Percentiles rank a stretch among this genome's conserved stretches.
phyloP scores from a whole-genome alignment of 2,113 vertebrate genomes.

The Felis chaus region DNA sequence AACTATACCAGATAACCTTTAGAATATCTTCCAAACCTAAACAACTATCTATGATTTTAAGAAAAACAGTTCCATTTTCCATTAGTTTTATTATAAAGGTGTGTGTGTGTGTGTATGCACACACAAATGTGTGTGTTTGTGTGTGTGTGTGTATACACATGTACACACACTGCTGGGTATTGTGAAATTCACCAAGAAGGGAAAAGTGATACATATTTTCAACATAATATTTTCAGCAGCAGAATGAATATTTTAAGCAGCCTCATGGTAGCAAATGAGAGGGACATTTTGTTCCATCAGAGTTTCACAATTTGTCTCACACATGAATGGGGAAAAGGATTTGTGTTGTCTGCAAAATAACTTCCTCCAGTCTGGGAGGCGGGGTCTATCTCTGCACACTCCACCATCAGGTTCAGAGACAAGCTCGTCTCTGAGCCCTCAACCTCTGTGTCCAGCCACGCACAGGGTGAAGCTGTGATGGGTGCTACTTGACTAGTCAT shows the following conservation, averaged over 20 bases:
- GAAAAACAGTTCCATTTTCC: background rate
- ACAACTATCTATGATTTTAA: background rate
- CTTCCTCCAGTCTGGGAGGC: background rate
- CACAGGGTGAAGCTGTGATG: background rate
- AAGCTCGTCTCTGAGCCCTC: background rate
- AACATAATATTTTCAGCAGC: no score
- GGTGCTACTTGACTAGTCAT: background rate
- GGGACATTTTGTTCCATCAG: background rate
- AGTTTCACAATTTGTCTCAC: background rate
- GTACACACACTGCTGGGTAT: background rate
- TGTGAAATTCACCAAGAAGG: background rate
- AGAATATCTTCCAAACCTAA: background rate
- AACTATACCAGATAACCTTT: background rate
- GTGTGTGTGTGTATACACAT: background rate
- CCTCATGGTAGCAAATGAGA: background rate
- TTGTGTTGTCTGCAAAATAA: background rate
- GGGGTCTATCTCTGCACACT: background rate
- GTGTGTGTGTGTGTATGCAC: background rate
- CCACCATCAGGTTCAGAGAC: background rate
- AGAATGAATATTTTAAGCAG: no score
- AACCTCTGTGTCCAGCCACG: background rate
- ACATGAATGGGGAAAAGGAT: background rate
- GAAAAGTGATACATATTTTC: background rate
- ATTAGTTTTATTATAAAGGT: background rate
- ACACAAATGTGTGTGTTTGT: fast-evolving